These are phyloP conservation scores for Ptychadena robeensis DNA, from an alignment of 2,797 vertebrate species.

Conservation along the genomic window DNA sequence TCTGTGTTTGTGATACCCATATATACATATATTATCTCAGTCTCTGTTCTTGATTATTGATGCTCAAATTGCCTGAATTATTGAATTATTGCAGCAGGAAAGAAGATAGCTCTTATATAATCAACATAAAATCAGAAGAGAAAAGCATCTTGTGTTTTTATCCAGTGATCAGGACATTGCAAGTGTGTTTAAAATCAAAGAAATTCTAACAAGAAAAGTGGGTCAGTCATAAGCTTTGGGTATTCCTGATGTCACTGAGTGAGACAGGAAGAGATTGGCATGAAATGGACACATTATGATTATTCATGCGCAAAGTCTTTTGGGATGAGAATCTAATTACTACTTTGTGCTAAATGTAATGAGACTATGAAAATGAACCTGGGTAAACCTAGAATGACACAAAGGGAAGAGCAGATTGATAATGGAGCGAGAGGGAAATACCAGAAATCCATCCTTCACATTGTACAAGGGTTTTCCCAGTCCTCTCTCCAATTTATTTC, in stretches of 20 bases:
- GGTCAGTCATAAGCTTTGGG: conserved; percentile 67
- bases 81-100: background rate
- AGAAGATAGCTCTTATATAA: background rate
- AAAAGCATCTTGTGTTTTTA: conserved; percentile 65
- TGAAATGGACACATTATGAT: conserved; percentile 61
- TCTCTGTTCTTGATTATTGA: background rate
- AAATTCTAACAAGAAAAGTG: conserved; percentile 71
- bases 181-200: conserved; percentile 76
- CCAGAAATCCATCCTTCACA: conserved; percentile 17
- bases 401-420: conserved; percentile 49
- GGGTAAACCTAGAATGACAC: conserved; percentile 60
- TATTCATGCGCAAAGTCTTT: conserved; percentile 58
- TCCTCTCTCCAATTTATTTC: conserved; percentile 33
- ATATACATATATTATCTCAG: background rate
- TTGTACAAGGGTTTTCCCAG: conserved; percentile 25
- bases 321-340: conserved; percentile 34
- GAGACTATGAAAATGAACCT: conserved; percentile 40
- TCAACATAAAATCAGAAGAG: background rate
- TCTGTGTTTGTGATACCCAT: background rate
- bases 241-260: conserved; percentile 66
- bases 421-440: conserved; percentile 23
- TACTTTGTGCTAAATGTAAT: conserved; percentile 46
- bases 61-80: background rate
- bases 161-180: conserved; percentile 68
- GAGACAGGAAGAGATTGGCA: conserved; percentile 55